These are phyloP conservation scores for Holothuria glaberrima DNA, from an alignment of 35 echinoderm and acorn worm species.

Conservation along the genomic window DNA sequence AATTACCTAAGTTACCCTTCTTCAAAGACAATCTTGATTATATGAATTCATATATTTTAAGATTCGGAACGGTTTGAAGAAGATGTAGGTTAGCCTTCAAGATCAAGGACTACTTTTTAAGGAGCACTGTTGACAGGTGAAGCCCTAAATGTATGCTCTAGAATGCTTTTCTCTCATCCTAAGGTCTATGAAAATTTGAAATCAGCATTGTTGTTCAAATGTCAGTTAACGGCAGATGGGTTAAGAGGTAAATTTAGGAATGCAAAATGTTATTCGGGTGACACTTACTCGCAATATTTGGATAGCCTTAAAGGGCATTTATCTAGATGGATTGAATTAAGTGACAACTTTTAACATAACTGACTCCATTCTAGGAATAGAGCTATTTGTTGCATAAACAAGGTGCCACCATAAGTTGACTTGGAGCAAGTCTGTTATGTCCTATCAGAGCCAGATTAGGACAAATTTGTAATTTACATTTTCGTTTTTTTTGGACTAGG, in stretches of 20 bases:
- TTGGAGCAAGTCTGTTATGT: too few relatives aligned
- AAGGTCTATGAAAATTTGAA: conserved; percentile 54
- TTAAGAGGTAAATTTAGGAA: conserved; percentile 60
- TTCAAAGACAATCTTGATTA: conserved; percentile 57
- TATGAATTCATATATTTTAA: conserved; percentile 43
- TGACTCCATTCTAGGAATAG: too few relatives aligned
- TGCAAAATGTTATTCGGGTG: conserved; percentile 17
- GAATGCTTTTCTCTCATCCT: conserved; percentile 28
- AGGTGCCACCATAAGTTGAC: too few relatives aligned
- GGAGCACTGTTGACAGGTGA: conserved; percentile 55
- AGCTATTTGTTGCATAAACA: too few relatives aligned
- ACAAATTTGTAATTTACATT: too few relatives aligned
- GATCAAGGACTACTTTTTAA: conserved; percentile 37
- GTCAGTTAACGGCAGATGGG: conserved; percentile 64
- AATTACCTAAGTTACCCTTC: conserved; percentile 5
- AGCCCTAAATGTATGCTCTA: conserved; percentile 37
- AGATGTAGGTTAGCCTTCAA: neutral
- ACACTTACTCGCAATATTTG: conserved; percentile 47
- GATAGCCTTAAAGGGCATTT: conserved; percentile 47
- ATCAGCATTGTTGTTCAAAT: conserved; percentile 56
- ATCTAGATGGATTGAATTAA: conserved; percentile 50
- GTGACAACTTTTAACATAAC: too few relatives aligned
- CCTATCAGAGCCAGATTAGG: too few relatives aligned
- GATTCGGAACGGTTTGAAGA: conserved; percentile 62
- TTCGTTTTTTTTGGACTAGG: too few relatives aligned